phyloP scores from a whole-genome alignment of 2,888 invertebrate genomes.

The Dimorphilus gyrociliatus region DNA sequence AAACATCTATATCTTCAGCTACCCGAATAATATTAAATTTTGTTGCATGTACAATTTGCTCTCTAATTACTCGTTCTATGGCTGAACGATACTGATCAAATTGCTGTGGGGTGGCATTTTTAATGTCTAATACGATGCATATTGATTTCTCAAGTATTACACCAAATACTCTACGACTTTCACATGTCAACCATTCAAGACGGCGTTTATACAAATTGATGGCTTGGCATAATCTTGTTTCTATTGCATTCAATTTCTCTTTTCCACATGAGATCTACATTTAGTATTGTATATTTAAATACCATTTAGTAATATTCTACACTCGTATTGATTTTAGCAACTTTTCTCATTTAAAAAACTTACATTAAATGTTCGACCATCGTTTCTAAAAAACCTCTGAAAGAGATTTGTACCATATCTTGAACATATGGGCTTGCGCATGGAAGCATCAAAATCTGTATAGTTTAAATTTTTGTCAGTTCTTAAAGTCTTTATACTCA shows the following conservation, averaged over 20 bases:
- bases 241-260: conserved; percentile 25
- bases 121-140: conserved; percentile 31
- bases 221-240: conserved; percentile 22
- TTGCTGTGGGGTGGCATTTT: conserved; percentile 28
- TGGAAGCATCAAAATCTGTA: conserved; percentile 22
- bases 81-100: conserved; percentile 32
- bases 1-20: conserved; percentile 22
- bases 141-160: conserved; percentile 31
- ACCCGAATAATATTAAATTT: conserved; percentile 36
- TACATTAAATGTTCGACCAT: conserved; percentile 33
- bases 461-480: conserved; percentile 6
- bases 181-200: conserved; percentile 34
- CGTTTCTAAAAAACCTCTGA: conserved; percentile 19
- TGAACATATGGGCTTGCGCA: conserved; percentile 29
- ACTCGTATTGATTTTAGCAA: no score
- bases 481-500: no score
- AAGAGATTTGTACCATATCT: conserved; percentile 27
- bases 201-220: conserved; percentile 26
- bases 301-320: background rate
- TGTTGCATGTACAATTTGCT: conserved; percentile 28
- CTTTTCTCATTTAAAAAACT: conserved; percentile 13
- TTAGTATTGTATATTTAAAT: conserved; percentile 1
- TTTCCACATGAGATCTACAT: conserved; percentile 23
- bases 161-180: conserved; percentile 34
- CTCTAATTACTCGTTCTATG: conserved; percentile 25